Conservation (phyloP, 2,888 invertebrate genomes). For the Nebria salina region DNA sequence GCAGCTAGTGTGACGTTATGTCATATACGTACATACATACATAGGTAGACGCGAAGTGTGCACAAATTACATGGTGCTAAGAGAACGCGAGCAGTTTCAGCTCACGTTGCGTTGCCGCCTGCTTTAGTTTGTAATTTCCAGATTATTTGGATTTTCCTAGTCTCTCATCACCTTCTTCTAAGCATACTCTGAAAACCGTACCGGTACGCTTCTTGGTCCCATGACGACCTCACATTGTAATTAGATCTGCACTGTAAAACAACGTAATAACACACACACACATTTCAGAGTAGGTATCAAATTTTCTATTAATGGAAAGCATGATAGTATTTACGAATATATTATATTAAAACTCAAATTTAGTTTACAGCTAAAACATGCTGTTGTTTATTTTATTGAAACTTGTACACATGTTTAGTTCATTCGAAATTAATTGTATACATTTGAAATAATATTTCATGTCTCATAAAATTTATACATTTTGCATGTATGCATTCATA, state of each 20-base stretch:
- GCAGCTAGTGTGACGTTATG: background rate
- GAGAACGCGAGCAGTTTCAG: background rate
- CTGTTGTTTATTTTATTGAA: too few relatives aligned
- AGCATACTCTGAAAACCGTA: background rate
- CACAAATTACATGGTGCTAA: background rate
- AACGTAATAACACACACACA: constrained; percentile 8
- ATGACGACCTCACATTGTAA: background rate
- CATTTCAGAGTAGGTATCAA: background rate
- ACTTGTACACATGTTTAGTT: too few relatives aligned
- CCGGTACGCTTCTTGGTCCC: background rate
- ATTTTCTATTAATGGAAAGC: background rate
- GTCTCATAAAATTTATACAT: too few relatives aligned
- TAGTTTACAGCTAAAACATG: too few relatives aligned
- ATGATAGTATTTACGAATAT: background rate
- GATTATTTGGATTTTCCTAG: constrained; percentile 36
- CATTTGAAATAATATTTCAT: too few relatives aligned
- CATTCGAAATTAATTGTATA: too few relatives aligned
- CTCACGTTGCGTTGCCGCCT: background rate
- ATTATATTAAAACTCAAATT: too few relatives aligned
- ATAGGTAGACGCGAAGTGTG: background rate
- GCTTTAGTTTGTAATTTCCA: constrained; percentile 37
- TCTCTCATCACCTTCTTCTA: constrained; percentile 11
- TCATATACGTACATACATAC: background rate
- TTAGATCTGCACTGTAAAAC: constrained; percentile 6
- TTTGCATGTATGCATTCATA: too few relatives aligned